Evolutionary conservation across 2,888 invertebrate species (phyloP).

Genomic region (Priocnemis perturbator): DNA sequence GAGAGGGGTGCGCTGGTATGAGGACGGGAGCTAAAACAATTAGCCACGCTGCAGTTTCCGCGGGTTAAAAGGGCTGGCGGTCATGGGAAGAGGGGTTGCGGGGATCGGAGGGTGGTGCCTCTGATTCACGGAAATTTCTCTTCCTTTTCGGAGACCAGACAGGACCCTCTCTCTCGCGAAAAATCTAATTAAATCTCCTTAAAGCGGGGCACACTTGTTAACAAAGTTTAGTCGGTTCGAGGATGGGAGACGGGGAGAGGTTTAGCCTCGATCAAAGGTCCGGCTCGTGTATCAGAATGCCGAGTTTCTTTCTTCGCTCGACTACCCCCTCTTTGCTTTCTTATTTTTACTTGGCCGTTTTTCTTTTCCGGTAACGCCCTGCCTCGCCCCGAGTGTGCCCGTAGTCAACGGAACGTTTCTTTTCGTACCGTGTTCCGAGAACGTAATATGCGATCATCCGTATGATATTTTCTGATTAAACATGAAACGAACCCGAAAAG

Average conservation of each 20-base stretch:
- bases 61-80: constrained; percentile 37
- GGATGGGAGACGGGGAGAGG: constrained; percentile 45
- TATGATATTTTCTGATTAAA: too few species aligned
- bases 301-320: too few species aligned
- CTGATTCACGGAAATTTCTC: constrained; percentile 51
- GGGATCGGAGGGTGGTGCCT: constrained; percentile 32
- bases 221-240: constrained; percentile 64
- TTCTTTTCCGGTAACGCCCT: too few species aligned
- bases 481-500: too few species aligned
- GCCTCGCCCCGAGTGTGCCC: too few species aligned
- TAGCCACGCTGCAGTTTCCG: constrained; percentile 56
- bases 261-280: constrained; percentile 58
- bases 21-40: constrained; percentile 55
- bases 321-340: background rate
- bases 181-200: constrained; percentile 70
- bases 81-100: constrained; percentile 17
- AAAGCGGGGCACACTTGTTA: constrained; percentile 65
- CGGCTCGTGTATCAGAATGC: constrained; percentile 34
- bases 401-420: too few species aligned
- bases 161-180: constrained; percentile 51
- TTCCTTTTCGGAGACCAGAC: constrained; percentile 44
- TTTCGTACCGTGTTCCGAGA: too few species aligned
- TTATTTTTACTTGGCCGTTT: constrained; percentile 15
- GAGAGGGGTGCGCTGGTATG: background rate
- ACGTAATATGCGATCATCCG: too few species aligned